A percentile compares a stretch with the other conserved stretches of the same genome.
phyloP scores from a whole-genome alignment of 1,140 invertebrate genomes.

The Drosophila albomicans region DNA sequence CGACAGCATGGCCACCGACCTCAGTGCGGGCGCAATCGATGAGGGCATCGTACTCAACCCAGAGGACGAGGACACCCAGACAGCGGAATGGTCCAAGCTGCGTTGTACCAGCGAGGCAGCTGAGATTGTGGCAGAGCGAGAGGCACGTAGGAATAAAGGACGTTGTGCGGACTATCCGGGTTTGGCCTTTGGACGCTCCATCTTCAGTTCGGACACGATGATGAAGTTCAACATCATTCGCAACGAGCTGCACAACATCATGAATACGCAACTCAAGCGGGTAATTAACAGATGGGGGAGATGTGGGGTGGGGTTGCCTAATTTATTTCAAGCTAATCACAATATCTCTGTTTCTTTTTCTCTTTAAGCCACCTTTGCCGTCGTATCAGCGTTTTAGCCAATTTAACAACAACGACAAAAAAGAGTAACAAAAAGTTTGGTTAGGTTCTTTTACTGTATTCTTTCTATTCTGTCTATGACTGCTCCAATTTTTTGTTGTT shows the following conservation, averaged over 20 bases:
- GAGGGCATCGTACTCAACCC: conserved; percentile 85
- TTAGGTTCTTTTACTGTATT: conserved; percentile 50
- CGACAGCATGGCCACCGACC: conserved; percentile 86
- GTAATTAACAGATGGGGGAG: conserved; percentile 87
- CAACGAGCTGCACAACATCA: conserved; percentile 98
- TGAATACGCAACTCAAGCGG: conserved; percentile 97
- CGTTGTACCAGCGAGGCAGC: conserved; percentile 94
- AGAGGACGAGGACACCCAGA: conserved; percentile 90
- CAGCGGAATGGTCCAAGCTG: conserved; percentile 91
- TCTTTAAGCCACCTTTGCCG: conserved; percentile 49
- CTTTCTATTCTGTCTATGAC: conserved; percentile 43
- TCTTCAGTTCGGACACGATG: conserved; percentile 98
- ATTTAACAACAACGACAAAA: conserved; percentile 10
- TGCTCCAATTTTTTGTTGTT: conserved; percentile 67
- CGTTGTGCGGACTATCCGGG: conserved; percentile 96
- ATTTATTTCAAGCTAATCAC: conserved; percentile 54
- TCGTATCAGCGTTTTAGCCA: conserved; percentile 38
- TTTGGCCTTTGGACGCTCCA: conserved; percentile 94
- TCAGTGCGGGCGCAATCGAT: conserved; percentile 80
- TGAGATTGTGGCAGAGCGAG: conserved; percentile 94
- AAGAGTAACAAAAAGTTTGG: conserved; percentile 59
- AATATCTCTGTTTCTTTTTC: conserved; percentile 34
- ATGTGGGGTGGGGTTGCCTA: background rate
- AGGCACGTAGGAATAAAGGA: conserved; percentile 89
- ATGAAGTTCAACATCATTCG: conserved; percentile 99